Percentiles rank a stretch among this genome's conserved stretches.
Conservation (phyloP, 1,140 invertebrate species). For the Teleopsis dalmanni region DNA sequence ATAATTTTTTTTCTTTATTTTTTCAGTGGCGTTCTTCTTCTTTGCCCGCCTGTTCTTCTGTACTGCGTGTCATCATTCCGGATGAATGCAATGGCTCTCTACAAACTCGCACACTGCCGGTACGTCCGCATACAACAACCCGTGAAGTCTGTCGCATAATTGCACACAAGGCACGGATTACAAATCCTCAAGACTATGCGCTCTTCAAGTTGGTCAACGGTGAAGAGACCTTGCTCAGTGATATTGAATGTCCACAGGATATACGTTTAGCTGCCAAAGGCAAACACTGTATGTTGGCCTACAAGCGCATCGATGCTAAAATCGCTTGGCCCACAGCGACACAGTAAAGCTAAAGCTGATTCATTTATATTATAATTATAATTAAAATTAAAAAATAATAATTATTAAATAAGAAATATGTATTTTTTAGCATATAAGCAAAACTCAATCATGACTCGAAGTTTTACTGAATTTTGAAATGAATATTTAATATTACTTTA, state of each 20-base stretch:
- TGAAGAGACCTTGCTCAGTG: conserved; percentile 81
- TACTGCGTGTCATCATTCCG: conserved; percentile 82
- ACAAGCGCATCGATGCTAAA: conserved; percentile 90
- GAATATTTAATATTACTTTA: too few relatives aligned
- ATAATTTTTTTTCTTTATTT: conserved; percentile 12
- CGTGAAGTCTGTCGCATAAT: conserved; percentile 87
- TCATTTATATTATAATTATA: neutral
- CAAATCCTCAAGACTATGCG: conserved; percentile 92
- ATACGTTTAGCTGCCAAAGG: conserved; percentile 62
- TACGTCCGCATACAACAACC: conserved; percentile 83
- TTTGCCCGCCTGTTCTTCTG: conserved; percentile 51
- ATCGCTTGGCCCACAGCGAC: conserved; percentile 81
- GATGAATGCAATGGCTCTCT: conserved; percentile 87
- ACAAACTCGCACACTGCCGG: conserved; percentile 81
- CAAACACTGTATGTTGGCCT: conserved; percentile 83
- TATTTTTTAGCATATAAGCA: too few relatives aligned
- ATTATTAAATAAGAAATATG: neutral
- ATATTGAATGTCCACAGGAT: conserved; percentile 85
- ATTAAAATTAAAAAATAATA: neutral
- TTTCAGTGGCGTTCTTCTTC: conserved; percentile 46
- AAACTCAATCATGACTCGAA: too few relatives aligned
- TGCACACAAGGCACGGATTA: conserved; percentile 85
- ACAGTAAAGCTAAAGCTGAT: neutral
- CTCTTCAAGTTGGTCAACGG: conserved; percentile 85
- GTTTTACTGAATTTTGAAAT: too few relatives aligned